phyloP scores from a whole-genome alignment of 2,113 vertebrate genomes.

The Entelurus aequoreus region DNA sequence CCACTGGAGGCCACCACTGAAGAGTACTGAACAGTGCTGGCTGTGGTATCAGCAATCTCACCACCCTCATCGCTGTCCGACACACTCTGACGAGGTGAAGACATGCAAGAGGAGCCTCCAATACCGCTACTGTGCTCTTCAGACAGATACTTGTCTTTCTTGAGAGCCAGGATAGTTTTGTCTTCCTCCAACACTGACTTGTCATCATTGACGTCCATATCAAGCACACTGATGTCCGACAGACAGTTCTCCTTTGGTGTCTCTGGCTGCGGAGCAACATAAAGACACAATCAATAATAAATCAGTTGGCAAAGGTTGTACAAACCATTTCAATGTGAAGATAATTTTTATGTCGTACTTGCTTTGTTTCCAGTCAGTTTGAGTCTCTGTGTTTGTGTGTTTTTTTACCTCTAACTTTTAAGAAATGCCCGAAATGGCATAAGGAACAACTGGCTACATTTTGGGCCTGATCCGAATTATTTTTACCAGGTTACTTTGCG shows the following conservation, averaged over 20 bases:
- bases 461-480: too few relatives aligned
- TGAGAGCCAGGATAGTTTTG: slow-evolving; percentile 79
- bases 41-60: slow-evolving; percentile 84
- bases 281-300: background rate
- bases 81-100: slow-evolving; percentile 90
- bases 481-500: too few relatives aligned
- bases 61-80: slow-evolving; percentile 87
- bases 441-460: too few relatives aligned
- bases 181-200: slow-evolving; percentile 82
- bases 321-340: too few relatives aligned
- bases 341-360: too few relatives aligned
- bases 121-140: slow-evolving; percentile 97
- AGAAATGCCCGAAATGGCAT: too few relatives aligned
- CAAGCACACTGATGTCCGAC: slow-evolving; percentile 85
- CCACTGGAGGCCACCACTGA: slow-evolving; percentile 84
- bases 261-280: slow-evolving; percentile 68
- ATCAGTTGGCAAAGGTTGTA: too few relatives aligned
- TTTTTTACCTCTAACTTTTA: too few relatives aligned
- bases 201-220: slow-evolving; percentile 80
- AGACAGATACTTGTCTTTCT: slow-evolving; percentile 87
- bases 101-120: slow-evolving; percentile 94
- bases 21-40: slow-evolving; percentile 92
- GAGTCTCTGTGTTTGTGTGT: too few relatives aligned
- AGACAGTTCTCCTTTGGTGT: slow-evolving; percentile 81
- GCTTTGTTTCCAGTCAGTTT: too few relatives aligned